Percentiles rank a stretch among this genome's conserved stretches.
These are phyloP conservation scores for Apoda limacodes DNA, from an alignment of 2,888 invertebrate species.

Conservation along the genomic window DNA sequence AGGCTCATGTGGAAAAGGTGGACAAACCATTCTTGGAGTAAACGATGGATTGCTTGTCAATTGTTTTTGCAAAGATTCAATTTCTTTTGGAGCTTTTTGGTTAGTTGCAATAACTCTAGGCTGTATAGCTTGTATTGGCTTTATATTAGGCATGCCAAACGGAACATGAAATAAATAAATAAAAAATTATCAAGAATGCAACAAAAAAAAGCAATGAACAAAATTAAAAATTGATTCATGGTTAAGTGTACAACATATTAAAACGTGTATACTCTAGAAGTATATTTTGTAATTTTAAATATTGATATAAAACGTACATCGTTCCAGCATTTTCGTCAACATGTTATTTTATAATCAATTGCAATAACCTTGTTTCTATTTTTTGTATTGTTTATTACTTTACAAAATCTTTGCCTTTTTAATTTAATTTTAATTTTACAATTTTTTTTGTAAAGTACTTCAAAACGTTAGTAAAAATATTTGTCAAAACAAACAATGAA, in stretches of 20 bases:
- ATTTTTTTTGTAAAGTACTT: no score
- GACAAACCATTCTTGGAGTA: conserved; percentile 56
- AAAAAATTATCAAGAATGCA: conserved; percentile 27
- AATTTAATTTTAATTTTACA: no score
- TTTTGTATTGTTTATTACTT: not conserved
- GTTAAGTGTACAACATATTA: no score
- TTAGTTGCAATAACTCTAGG: conserved; percentile 62
- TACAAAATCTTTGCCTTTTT: no score
- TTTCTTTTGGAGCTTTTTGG: conserved; percentile 42
- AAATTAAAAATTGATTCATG: no score
- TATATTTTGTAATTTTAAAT: no score
- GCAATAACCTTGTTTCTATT: not conserved
- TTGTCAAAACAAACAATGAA: no score
- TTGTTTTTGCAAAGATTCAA: conserved; percentile 55
- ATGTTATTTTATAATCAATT: not conserved
- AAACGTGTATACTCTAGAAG: no score
- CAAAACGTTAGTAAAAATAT: no score
- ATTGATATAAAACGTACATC: no score
- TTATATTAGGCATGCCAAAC: conserved; percentile 48
- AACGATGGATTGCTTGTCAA: conserved; percentile 62
- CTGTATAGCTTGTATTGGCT: conserved; percentile 70
- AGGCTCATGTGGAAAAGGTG: conserved; percentile 54
- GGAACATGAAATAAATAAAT: conserved; percentile 55
- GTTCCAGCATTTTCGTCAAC: no score
- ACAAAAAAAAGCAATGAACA: conserved; percentile 34